These are phyloP conservation scores for Dendrolimus kikuchii DNA, from an alignment of 1,140 invertebrate genomes.

Conservation along the genomic window DNA sequence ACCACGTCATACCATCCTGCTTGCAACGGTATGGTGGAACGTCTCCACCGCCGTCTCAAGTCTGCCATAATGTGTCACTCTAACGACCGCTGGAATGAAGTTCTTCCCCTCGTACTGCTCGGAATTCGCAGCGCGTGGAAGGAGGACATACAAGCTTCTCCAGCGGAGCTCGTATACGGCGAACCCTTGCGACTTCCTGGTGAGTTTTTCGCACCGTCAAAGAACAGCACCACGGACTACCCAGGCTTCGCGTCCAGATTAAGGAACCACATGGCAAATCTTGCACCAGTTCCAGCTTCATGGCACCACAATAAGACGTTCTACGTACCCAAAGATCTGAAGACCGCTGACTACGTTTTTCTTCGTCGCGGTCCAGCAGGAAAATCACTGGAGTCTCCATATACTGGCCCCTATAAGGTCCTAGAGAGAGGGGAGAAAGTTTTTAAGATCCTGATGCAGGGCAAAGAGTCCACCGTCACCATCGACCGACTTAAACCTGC, in stretches of 20 bases:
- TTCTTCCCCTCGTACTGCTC: too few relatives aligned
- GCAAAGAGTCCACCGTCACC: conserved; percentile 3
- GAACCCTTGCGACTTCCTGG: too few relatives aligned
- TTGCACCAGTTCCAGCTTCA: not conserved
- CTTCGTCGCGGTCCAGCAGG: not conserved
- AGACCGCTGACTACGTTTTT: not conserved
- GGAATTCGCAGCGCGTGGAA: too few relatives aligned
- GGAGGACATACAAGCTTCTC: too few relatives aligned
- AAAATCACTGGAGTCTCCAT: conserved; percentile 8
- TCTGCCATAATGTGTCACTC: too few relatives aligned
- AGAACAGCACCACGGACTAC: not conserved
- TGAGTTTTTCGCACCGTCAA: too few relatives aligned
- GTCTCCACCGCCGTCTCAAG: too few relatives aligned
- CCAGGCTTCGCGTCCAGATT: not conserved
- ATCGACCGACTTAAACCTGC: conserved; percentile 15
- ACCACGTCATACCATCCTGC: not conserved
- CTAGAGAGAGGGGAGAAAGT: conserved; percentile 5
- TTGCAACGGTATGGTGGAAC: too few relatives aligned
- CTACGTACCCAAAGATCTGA: not conserved
- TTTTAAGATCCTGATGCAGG: conserved; percentile 3
- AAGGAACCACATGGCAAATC: not conserved
- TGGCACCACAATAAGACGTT: not conserved
- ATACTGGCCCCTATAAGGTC: conserved; percentile 9
- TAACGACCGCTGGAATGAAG: too few relatives aligned
- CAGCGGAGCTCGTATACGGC: too few relatives aligned